phyloP scores from a whole-genome alignment of 2,113 vertebrate genomes.

The Ptilorrhoa leucosticta region DNA sequence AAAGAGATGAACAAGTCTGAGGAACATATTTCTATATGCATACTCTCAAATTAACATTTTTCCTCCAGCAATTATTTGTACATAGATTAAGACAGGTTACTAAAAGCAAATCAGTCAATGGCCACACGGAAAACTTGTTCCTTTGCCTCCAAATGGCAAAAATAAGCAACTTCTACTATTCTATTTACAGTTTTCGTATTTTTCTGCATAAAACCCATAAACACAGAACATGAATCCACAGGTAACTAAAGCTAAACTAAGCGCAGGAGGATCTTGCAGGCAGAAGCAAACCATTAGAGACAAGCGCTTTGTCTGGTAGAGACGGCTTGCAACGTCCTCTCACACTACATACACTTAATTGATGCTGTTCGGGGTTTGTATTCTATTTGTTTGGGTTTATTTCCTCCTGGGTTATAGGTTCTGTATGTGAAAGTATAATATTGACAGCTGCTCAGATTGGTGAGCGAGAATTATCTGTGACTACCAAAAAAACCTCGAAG shows the following conservation, averaged over 20 bases:
- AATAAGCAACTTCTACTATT: neutral
- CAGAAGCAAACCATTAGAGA: neutral
- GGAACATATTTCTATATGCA: neutral
- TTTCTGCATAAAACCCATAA: neutral
- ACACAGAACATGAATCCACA: neutral
- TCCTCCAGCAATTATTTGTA: neutral
- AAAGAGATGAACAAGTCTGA: neutral
- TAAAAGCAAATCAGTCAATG: neutral
- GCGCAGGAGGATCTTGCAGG: neutral
- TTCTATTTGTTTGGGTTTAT: neutral
- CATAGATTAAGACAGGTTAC: neutral
- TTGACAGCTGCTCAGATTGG: neutral
- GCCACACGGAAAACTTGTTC: neutral
- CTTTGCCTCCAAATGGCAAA: neutral
- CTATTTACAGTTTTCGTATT: neutral
- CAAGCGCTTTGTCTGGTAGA: neutral
- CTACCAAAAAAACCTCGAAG: neutral
- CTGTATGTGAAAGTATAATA: neutral
- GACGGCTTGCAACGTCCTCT: fast-evolving
- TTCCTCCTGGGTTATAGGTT: neutral
- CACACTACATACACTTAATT: fast-evolving
- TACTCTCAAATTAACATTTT: neutral
- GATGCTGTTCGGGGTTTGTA: fast-evolving
- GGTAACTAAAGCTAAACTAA: neutral
- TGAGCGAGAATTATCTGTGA: neutral